Evolutionary conservation across 2,113 vertebrate genomes (phyloP).

Genomic region (Dromas ardeola): DNA sequence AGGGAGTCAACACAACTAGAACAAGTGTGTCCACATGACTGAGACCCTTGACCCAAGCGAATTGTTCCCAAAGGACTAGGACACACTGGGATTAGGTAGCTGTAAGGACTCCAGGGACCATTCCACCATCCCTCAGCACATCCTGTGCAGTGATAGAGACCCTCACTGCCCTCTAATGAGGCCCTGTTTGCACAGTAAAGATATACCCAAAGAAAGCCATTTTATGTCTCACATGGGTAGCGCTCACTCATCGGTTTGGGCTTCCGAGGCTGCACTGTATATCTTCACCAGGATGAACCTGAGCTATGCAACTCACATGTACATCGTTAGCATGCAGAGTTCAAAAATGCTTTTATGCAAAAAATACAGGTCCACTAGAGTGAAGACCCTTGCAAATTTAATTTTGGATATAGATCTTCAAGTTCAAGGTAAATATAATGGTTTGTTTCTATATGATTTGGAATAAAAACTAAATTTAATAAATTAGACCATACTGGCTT

Average conservation of each 20-base stretch:
- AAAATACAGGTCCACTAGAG: background rate
- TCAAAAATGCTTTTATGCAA: background rate
- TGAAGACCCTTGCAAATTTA: background rate
- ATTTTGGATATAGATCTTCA: background rate
- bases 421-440: background rate
- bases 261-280: background rate
- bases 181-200: background rate
- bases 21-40: background rate
- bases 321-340: rapidly evolving
- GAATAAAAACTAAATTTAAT: background rate
- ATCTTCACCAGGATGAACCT: background rate
- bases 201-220: background rate
- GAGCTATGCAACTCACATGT: background rate
- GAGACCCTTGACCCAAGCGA: background rate
- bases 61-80: background rate
- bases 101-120: background rate
- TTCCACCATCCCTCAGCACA: background rate
- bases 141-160: background rate
- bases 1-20: background rate
- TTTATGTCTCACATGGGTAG: background rate
- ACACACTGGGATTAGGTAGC: background rate
- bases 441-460: background rate
- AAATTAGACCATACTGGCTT: background rate
- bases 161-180: rapidly evolving
- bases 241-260: background rate